Conservation (phyloP, 1,140 invertebrate genomes). For the Brachionus calyciflorus region DNA sequence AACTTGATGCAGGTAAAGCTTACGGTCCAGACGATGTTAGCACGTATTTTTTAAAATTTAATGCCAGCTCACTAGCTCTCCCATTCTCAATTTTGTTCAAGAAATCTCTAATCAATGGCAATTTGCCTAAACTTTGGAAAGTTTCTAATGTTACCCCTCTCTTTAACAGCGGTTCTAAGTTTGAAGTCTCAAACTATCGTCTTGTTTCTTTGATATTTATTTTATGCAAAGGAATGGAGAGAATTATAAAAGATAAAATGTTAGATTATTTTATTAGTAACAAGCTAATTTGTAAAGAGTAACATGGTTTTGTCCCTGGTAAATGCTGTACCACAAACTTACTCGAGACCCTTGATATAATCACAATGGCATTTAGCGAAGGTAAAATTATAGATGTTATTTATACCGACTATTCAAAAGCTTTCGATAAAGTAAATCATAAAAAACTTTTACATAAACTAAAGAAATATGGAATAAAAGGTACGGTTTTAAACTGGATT, state of each 20-base stretch:
- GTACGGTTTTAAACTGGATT: too few species aligned
- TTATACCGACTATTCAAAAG: too few species aligned
- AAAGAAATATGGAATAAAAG: too few species aligned
- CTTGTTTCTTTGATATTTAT: constrained; percentile 29
- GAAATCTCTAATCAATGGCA: background rate
- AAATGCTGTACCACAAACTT: too few species aligned
- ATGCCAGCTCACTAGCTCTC: too few species aligned
- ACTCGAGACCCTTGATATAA: too few species aligned
- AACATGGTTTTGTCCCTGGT: constrained; percentile 32
- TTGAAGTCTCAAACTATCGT: constrained; percentile 33
- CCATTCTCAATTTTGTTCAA: background rate
- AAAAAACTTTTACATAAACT: background rate
- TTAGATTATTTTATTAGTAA: constrained; percentile 13
- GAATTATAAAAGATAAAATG: background rate
- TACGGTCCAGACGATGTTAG: too few species aligned
- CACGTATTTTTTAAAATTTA: too few species aligned
- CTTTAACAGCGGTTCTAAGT: constrained; percentile 31
- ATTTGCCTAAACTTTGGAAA: constrained; percentile 45
- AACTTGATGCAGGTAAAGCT: too few species aligned
- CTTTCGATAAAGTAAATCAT: background rate
- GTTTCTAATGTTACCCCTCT: constrained; percentile 44
- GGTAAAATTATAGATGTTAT: too few species aligned
- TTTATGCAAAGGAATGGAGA: constrained; percentile 5
- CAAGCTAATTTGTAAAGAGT: constrained; percentile 12
- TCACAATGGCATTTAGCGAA: too few species aligned